phyloP scores from a whole-genome alignment of 1,140 invertebrate genomes.

The Lepidurus packardi region DNA sequence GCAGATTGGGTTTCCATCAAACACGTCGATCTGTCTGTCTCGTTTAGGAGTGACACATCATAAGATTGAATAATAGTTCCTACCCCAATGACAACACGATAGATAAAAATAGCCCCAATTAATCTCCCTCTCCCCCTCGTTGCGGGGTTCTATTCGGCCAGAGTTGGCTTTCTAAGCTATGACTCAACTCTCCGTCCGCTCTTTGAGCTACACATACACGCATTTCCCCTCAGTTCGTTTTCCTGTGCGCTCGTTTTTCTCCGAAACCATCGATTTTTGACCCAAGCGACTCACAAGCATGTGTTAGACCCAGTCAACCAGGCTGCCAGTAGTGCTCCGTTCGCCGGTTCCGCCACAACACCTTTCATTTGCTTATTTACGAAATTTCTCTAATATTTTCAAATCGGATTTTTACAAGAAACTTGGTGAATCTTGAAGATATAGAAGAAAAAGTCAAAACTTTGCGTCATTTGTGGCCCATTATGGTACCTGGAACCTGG shows the following conservation, averaged over 20 bases:
- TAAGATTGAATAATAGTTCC: slow-evolving; percentile 20
- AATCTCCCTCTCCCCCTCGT: slow-evolving; percentile 9
- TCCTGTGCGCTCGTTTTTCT: background rate
- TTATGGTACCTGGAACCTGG: background rate
- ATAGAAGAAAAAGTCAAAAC: background rate
- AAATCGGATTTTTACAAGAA: background rate
- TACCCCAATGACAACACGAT: slow-evolving; percentile 18
- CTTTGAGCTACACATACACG: background rate
- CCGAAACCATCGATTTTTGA: slow-evolving; percentile 18
- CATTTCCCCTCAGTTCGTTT: background rate
- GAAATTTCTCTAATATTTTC: background rate
- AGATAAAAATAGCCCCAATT: slow-evolving; percentile 10
- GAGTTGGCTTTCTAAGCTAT: background rate
- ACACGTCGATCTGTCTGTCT: no score
- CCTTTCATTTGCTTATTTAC: background rate
- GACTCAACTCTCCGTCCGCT: background rate
- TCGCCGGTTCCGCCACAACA: background rate
- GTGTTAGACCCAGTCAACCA: background rate
- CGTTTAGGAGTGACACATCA: background rate
- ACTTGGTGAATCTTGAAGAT: no score
- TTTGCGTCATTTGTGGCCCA: background rate
- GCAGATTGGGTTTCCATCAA: no score
- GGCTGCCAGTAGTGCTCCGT: background rate
- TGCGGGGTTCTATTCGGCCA: background rate
- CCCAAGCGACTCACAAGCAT: background rate